A percentile compares a stretch with the other conserved stretches of the same genome.
Evolutionary conservation across 2,113 vertebrate species (phyloP).

Genomic region (Sebastes schlegelii): DNA sequence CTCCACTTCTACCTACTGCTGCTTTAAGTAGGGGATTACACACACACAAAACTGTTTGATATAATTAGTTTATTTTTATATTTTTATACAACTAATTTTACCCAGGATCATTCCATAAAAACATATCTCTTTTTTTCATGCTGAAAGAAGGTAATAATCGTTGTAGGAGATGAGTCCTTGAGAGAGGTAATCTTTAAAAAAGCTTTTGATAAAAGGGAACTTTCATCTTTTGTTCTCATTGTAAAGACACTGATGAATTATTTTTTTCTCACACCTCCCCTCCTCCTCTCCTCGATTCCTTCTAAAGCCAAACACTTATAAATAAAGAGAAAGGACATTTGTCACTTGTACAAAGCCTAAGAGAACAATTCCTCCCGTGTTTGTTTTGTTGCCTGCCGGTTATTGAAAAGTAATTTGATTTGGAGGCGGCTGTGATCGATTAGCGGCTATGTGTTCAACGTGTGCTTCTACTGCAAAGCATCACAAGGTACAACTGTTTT

Average conservation of each 20-base stretch:
- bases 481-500: slow-evolving; percentile 26
- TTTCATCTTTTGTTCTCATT: slow-evolving; percentile 13
- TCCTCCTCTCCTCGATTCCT: background rate
- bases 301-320: background rate
- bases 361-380: slow-evolving; percentile 23
- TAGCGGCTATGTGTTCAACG: slow-evolving; percentile 8
- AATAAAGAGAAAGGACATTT: slow-evolving; percentile 38
- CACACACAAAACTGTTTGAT: background rate
- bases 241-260: background rate
- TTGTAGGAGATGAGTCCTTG: slow-evolving; percentile 3
- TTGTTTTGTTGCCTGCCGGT: slow-evolving; percentile 48
- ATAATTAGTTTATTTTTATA: slow-evolving; percentile 36
- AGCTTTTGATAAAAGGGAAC: slow-evolving; percentile 1
- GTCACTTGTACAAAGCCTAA: slow-evolving; percentile 20
- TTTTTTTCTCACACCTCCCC: background rate
- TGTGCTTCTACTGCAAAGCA: background rate
- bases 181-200: slow-evolving; percentile 24
- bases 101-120: background rate
- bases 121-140: background rate
- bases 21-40: slow-evolving; percentile 6
- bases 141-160: slow-evolving; percentile 13
- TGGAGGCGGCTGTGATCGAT: slow-evolving; percentile 47
- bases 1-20: too few species aligned
- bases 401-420: slow-evolving; percentile 63
- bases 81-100: slow-evolving; percentile 19